Base-by-base conservation (phyloP, 2,113 vertebrate species). In the Cyphomyrus plagiostoma region DNA sequence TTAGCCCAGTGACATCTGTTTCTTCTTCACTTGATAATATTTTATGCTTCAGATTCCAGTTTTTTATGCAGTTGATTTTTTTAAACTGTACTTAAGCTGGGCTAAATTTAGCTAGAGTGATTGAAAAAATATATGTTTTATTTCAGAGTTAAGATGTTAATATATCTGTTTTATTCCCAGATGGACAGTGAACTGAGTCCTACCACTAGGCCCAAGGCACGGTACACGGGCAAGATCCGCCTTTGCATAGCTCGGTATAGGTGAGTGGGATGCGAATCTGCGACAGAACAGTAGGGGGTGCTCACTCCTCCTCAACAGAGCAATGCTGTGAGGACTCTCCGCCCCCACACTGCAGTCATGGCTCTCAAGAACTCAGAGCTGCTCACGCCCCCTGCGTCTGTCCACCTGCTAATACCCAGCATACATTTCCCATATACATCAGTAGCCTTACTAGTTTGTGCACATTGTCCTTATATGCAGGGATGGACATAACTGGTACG, bases 221-320 rank as follows among this genome's bases (percentile, higher is more conserved):
- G 96, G 93, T 98, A 97, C 94, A 97, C 97, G 58, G 98, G 98
- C 91, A 99, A 98, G 92, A 97, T 98, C 90, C 97, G 97, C 91
- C 96, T 99, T 94, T 99, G 98, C 90, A 96, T 99, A 4, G 98
- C 98, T 89, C 97, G 98, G 42, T 99, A 99, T 45, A 99, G 98
- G 98, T 99, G 94, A 92, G 95, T 92, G 58, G 5, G 87, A 35
- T 2, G 7, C 19, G 21, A 23, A 21, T 53, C 15, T 26, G 87
- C 7, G 82, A 45, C 42, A 42, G 42, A 23, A 8, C 45, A 48
- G 45, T 46, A 9, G 45, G 82, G 19, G 26, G 85, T 17, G 49
- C 49, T 87, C 53, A 56, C 53, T 56, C 26, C 39, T 19, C 80
- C 19, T 82, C 46, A 26, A 13, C 11, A 17, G 49, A 86, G 74